These are phyloP conservation scores for Aphidius colemani DNA, from an alignment of 2,888 invertebrate genomes.

Conservation along the genomic window DNA sequence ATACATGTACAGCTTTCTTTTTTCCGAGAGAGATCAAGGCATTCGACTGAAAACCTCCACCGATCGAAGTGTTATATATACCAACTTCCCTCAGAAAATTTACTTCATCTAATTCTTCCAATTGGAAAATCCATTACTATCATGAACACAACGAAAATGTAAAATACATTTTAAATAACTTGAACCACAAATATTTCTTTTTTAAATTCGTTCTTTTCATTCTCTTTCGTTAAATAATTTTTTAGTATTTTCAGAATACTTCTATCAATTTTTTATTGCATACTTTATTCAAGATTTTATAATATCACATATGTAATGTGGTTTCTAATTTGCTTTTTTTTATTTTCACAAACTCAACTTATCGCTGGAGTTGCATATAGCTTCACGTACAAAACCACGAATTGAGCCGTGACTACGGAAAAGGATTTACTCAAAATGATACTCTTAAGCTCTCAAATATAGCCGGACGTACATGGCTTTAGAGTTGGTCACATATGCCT, in stretches of 20 bases:
- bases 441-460: conserved; percentile 30
- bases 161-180: too few relatives aligned
- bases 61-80: conserved; percentile 9
- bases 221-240: too few relatives aligned
- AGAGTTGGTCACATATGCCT: conserved; percentile 22
- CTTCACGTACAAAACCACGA: conserved; percentile 22
- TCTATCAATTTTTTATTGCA: too few relatives aligned
- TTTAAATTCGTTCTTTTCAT: too few relatives aligned
- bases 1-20: too few relatives aligned
- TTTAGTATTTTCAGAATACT: too few relatives aligned
- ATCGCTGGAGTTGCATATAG: conserved; percentile 21
- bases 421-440: conserved; percentile 19
- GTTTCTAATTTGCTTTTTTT: too few relatives aligned
- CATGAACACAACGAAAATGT: too few relatives aligned
- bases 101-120: conserved; percentile 20
- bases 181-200: too few relatives aligned
- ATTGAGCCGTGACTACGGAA: conserved; percentile 1
- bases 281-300: too few relatives aligned
- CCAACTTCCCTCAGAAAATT: conserved; percentile 7
- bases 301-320: too few relatives aligned
- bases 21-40: conserved; percentile 20
- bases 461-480: conserved; percentile 42
- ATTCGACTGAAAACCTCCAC: conserved; percentile 18
- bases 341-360: conserved; percentile 22
- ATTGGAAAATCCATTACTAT: conserved; percentile 13